Conservation (phyloP, 2,113 vertebrate species). For the Turdus rufiventris region DNA sequence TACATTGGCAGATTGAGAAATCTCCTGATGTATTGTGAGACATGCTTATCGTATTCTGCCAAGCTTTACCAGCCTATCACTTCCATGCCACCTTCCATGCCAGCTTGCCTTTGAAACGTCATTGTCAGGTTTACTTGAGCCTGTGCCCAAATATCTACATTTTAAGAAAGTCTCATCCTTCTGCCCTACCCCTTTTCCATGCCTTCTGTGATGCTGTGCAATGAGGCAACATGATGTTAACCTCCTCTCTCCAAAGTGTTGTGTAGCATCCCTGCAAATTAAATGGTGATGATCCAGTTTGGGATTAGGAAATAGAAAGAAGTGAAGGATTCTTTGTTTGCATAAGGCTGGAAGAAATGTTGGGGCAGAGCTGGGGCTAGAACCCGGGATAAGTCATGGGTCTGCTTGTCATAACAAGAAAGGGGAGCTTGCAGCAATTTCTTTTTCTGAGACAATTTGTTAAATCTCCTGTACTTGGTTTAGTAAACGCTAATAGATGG, state of each 20-base stretch:
- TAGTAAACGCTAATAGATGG: not conserved
- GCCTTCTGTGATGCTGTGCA: not conserved
- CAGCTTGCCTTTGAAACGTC: not conserved
- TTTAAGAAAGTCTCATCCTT: not conserved
- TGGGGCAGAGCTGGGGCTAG: not conserved
- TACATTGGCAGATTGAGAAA: not conserved
- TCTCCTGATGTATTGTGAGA: not conserved
- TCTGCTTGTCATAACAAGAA: slow-evolving; percentile 13
- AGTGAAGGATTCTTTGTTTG: not conserved
- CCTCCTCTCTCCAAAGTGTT: not conserved
- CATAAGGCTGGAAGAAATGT: not conserved
- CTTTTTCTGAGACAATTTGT: not conserved
- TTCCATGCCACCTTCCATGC: not conserved
- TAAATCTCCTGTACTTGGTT: slow-evolving; percentile 20
- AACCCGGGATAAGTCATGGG: not conserved
- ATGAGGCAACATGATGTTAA: not conserved
- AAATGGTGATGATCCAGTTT: not conserved
- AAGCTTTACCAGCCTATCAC: not conserved
- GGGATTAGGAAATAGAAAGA: not conserved
- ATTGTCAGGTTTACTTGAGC: not conserved
- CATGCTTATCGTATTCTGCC: not conserved
- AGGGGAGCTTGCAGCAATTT: not conserved
- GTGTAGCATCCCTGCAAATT: not conserved
- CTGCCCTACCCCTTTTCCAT: not conserved
- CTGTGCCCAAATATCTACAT: not conserved